Base-by-base conservation (phyloP, 1,140 invertebrate genomes). In the Coenobita brevimanus region DNA sequence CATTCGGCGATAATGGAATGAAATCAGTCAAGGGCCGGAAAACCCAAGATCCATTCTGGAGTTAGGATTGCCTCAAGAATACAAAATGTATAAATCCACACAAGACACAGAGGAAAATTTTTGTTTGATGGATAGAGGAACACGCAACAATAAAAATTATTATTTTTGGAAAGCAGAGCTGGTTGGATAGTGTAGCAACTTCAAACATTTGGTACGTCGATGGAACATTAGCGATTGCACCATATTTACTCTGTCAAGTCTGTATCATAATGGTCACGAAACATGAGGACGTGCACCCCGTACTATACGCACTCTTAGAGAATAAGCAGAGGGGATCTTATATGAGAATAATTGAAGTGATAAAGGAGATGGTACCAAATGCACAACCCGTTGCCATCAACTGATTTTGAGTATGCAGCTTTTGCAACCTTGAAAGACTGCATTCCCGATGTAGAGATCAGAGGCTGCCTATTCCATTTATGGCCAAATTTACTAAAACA, bases 311-410 rank as follows among this genome's bases (percentile, higher is more conserved):
- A 13, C 75, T 78, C 41, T 8, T 54, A 62, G 2, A 82, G 54
- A 82, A 82, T 0, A 82, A 82, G 54, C 54, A 33, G 57, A 73
- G 38, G 24, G 10, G 1, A 67, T 62, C 3, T 24, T 82, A 82
- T 67, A 62, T 60, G 79, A 82, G 1, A 36, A 82, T 69, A 54
- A 71, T 64, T 82, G 13, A 81, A 33, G 64, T 82, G 57, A 15
- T 82, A 27, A 82, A 82, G 79, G 79, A 82, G 57, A 82, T 82
- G 79, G 54, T 82, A 73, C 10, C 79, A 82, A 82, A 71, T 64
- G 50, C 79, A 2, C 46, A 4, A 57, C 54, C 79, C 54, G 79
- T 15, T 71, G 79, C 36, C 27, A 82, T 82, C 21, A 82, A 67
- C 36, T 33, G 79, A n/a, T n/a, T n/a, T n/a, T n/a, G n/a, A n/a